A percentile compares a stretch with the other conserved stretches of the same genome.
phyloP scores from a whole-genome alignment of 2,113 vertebrate species.

The Alligator mississippiensis region DNA sequence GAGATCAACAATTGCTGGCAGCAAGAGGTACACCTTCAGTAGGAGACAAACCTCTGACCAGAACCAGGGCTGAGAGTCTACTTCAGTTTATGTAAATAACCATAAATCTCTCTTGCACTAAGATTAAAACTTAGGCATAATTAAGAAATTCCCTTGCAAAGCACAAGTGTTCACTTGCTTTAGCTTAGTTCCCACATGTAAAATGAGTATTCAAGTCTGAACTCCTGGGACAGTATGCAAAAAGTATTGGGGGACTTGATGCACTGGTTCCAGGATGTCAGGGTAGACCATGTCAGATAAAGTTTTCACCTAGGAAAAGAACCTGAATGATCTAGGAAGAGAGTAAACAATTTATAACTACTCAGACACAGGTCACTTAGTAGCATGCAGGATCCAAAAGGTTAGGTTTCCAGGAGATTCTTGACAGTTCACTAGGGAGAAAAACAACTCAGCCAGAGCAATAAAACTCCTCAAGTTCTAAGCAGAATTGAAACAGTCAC shows the following conservation, averaged over 20 bases:
- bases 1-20: background rate
- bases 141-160: background rate
- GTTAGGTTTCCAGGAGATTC: background rate
- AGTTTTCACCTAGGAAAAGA: background rate
- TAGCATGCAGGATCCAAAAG: constrained; percentile 28
- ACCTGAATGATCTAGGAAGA: background rate
- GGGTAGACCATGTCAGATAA: background rate
- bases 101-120: background rate
- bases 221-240: fast-evolving
- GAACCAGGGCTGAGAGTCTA: background rate
- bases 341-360: background rate
- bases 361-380: background rate
- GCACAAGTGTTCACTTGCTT: too few species aligned
- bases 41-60: background rate
- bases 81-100: background rate
- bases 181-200: background rate
- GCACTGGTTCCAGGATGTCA: background rate
- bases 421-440: background rate
- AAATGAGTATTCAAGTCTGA: fast-evolving
- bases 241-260: fast-evolving
- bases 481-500: background rate
- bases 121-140: fast-evolving
- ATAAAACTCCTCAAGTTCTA: background rate
- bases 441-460: background rate
- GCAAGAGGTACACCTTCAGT: background rate